Evolutionary conservation across 2,888 invertebrate species (phyloP).

Genomic region (Lydus trimaculatus): DNA sequence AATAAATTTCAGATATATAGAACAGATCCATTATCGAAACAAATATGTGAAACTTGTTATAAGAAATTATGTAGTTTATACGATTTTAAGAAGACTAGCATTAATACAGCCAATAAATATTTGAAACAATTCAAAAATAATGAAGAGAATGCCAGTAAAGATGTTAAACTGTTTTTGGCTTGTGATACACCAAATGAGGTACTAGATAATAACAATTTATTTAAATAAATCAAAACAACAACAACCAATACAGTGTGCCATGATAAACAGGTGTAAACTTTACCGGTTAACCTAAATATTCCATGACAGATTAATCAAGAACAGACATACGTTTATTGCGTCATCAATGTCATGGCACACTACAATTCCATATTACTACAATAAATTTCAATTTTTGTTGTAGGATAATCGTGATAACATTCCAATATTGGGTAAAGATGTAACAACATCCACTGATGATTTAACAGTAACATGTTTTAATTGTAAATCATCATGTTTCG

Average conservation of each 20-base stretch:
- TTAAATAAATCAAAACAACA: constrained; percentile 17
- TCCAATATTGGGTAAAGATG: constrained; percentile 23
- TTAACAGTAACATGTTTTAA: constrained; percentile 46
- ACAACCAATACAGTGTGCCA: background rate
- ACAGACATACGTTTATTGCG: background rate
- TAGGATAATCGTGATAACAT: background rate
- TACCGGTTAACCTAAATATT: constrained; percentile 6
- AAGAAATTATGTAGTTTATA: constrained; percentile 48
- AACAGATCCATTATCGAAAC: constrained; percentile 58
- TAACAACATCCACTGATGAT: constrained; percentile 49
- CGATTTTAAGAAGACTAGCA: constrained; percentile 50
- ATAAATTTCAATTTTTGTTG: background rate
- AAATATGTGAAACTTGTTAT: constrained; percentile 55
- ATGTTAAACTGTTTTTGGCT: constrained; percentile 39
- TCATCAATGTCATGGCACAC: background rate
- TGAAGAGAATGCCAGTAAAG: constrained; percentile 32
- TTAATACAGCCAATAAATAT: constrained; percentile 51
- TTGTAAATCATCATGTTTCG: constrained; percentile 47
- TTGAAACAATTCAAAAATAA: constrained; percentile 43
- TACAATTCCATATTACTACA: too few relatives aligned
- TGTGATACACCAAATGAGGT: constrained; percentile 19
- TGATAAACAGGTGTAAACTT: background rate
- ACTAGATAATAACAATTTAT: constrained; percentile 4
- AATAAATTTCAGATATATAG: constrained; percentile 55
- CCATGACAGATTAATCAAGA: constrained; percentile 1